Percentiles rank a stretch among this genome's conserved stretches.
Conservation (phyloP, 2,797 vertebrate species). For the Alcedo quadribrachys region DNA sequence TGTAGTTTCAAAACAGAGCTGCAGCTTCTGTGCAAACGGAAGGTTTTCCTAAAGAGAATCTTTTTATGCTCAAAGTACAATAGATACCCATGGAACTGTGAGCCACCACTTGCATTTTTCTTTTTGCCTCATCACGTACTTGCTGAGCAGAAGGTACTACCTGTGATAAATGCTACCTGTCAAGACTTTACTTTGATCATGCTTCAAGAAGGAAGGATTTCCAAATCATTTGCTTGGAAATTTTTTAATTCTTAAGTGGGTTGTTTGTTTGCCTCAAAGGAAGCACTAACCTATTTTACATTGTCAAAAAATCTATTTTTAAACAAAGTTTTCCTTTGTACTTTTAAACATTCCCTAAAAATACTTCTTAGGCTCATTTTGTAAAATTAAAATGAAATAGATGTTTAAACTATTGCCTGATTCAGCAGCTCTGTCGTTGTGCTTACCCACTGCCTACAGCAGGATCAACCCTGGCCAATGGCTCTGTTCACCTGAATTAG, state of each 20-base stretch:
- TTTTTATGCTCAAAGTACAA: conserved; percentile 2
- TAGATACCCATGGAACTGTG: background rate
- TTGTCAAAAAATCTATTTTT: conserved; percentile 73
- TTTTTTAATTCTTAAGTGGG: conserved; percentile 63
- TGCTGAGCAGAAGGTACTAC: conserved; percentile 53
- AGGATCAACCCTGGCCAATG: background rate
- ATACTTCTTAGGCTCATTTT: conserved; percentile 63
- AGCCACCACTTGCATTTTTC: conserved; percentile 36
- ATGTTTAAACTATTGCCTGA: conserved; percentile 34
- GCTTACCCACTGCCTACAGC: background rate
- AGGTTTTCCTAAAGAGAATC: background rate
- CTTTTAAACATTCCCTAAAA: conserved; percentile 69
- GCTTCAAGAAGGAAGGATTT: conserved; percentile 61
- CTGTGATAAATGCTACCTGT: conserved; percentile 70
- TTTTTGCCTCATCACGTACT: conserved; percentile 55
- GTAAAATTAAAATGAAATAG: conserved; percentile 63
- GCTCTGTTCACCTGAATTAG: conserved; percentile 22
- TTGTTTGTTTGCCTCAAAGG: conserved; percentile 72
- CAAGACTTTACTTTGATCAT: conserved; percentile 59
- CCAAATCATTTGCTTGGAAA: conserved; percentile 68
- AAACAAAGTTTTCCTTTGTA: conserved; percentile 71
- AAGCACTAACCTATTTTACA: conserved; percentile 71
- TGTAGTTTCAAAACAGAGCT: background rate
- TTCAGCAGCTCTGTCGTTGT: conserved; percentile 39
- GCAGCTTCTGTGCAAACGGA: background rate